Evolutionary conservation across 1,140 invertebrate genomes (phyloP).

Genomic region (Brachionus rotundiformis): DNA sequence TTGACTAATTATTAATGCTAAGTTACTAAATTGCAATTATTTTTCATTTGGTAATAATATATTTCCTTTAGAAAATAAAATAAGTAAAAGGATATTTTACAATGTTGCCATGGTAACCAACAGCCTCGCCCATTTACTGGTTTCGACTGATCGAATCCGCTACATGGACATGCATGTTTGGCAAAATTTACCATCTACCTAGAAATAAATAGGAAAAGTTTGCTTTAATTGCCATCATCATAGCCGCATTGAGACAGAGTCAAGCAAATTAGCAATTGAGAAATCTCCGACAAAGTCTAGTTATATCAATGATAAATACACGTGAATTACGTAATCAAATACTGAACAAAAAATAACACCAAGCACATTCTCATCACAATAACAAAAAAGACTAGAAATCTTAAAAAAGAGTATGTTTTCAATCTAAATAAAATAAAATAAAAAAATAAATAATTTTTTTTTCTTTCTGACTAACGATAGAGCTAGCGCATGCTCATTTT

Average conservation of each 20-base stretch:
- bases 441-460: not conserved
- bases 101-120: not conserved
- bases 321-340: constrained; percentile 25
- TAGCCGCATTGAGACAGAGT: not conserved
- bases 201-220: not conserved
- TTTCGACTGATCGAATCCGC: not conserved
- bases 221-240: not conserved
- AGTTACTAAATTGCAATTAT: not conserved
- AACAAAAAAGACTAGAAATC: constrained; percentile 9
- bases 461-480: constrained; percentile 7
- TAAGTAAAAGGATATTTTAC: not conserved
- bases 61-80: not conserved
- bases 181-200: not conserved
- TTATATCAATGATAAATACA: not conserved
- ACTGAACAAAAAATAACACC: not conserved
- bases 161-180: not conserved
- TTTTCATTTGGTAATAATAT: not conserved
- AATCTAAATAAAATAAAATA: not conserved
- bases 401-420: constrained; percentile 3
- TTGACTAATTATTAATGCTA: constrained; percentile 1
- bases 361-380: not conserved
- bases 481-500: not conserved
- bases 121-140: not conserved
- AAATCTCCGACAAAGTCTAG: not conserved
- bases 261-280: constrained; percentile 1